Percentiles rank a stretch among this genome's conserved stretches.
These are phyloP conservation scores for Polypedilum pembai DNA, from an alignment of 1,140 invertebrate species.

Conservation along the genomic window DNA sequence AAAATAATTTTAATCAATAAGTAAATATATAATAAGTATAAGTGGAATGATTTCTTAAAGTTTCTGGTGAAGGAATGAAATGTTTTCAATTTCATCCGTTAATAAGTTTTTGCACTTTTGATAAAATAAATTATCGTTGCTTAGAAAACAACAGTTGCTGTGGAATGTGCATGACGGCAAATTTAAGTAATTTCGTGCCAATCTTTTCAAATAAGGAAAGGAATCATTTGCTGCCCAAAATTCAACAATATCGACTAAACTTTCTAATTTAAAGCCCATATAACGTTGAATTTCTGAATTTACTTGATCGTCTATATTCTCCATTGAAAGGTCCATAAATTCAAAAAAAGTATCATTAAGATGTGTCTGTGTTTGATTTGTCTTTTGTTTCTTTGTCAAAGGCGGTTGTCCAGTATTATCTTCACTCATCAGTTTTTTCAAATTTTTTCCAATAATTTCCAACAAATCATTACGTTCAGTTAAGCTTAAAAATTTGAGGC, in stretches of 20 bases:
- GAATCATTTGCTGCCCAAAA: conserved; percentile 14
- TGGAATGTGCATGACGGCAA: conserved; percentile 16
- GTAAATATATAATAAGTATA: no score
- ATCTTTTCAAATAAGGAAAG: background rate
- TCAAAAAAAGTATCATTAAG: conserved; percentile 4
- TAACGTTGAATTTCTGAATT: conserved; percentile 9
- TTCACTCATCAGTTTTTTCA: background rate
- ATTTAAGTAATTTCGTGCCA: background rate
- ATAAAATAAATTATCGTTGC: background rate
- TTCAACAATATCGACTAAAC: background rate
- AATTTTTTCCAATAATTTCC: conserved; percentile 3
- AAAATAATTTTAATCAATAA: no score
- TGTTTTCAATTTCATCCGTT: background rate
- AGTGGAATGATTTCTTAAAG: background rate
- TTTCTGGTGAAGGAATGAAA: conserved; percentile 20
- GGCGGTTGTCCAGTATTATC: background rate
- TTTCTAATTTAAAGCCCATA: conserved; percentile 9
- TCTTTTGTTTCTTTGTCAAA: background rate
- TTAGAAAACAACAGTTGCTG: conserved; percentile 7
- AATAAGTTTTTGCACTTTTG: background rate
- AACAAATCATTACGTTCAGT: background rate
- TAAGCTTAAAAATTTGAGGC: background rate
- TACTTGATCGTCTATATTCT: conserved; percentile 2
- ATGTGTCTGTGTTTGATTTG: background rate
- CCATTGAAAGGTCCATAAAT: conserved; percentile 10